A percentile compares a stretch with the other conserved stretches of the same genome.
Conservation (phyloP, 2,797 vertebrate species). For the Parauchenoglanis ngamensis region DNA sequence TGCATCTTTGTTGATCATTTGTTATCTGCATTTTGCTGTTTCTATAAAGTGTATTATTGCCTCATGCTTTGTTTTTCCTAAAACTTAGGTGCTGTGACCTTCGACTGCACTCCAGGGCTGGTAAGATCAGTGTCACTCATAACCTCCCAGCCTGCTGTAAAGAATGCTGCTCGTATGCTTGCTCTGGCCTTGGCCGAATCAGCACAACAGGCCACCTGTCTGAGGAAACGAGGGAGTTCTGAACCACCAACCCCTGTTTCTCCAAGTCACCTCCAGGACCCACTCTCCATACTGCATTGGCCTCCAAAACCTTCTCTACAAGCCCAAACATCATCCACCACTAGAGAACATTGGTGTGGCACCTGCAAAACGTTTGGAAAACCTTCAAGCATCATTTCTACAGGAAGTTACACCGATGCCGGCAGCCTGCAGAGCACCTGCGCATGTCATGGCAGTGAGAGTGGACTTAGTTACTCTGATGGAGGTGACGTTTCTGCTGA, state of each 20-base stretch:
- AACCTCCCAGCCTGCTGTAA: conserved; percentile 90
- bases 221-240: conserved; percentile 81
- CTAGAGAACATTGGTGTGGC: conserved; percentile 27
- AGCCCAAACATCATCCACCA: conserved; percentile 54
- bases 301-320: conserved; percentile 66
- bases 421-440: conserved; percentile 53
- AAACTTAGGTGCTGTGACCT: conserved; percentile 74
- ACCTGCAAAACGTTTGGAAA: conserved; percentile 35
- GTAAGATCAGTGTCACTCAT: conserved; percentile 97
- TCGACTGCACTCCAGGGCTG: conserved; percentile 77
- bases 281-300: conserved; percentile 63
- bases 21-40: conserved; percentile 64
- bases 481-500: conserved; percentile 56
- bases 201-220: conserved; percentile 86
- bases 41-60: conserved; percentile 34
- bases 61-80: not conserved
- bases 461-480: conserved; percentile 56
- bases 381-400: conserved; percentile 50
- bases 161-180: conserved; percentile 93
- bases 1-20: not conserved
- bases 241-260: conserved; percentile 66
- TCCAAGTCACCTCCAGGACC: conserved; percentile 64
- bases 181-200: conserved; percentile 92
- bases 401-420: conserved; percentile 45
- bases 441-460: conserved; percentile 55